Evolutionary conservation across 1,140 invertebrate genomes (phyloP), one percentile per base, ranked within the genome.

Genomic region (Monomorium pharaonis): DNA sequence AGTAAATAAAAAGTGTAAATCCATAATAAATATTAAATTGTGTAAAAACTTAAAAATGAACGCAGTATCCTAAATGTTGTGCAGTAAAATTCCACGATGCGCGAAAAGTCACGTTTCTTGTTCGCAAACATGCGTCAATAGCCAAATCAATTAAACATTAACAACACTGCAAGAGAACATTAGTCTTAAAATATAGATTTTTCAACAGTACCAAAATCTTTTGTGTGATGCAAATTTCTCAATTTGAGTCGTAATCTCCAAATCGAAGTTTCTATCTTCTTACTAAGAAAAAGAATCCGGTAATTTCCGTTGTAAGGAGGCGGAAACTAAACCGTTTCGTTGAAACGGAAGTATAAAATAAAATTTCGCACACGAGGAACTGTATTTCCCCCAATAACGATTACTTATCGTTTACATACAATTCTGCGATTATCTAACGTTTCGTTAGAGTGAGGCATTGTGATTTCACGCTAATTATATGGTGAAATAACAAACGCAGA

Each of bases 41-140:
- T 92, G 86, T 92, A 92, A 89, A 92, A 90, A 92, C 85, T 90
- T 90, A 90, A 80, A 92, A 91, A 91, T 87, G 88, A 77, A 76
- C 76, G n/a, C 37, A 54, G 83, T 69, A 80, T 91, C 85, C 74
- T 76, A 85, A 65, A 78, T 49, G 81, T 54, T 69, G 78, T 86
- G 85, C 85, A 70, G 78, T 86, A 77, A 30, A 78, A 80, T 88
- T 49, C 16, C 27, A 63, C 30, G 6, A 12, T 30, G 30, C 77
- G 54, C 47, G 33, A 37, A 72, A 42, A 30, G 33, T 27, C 24
- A 18, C 18, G 24, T 30, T 1, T 33, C 16, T 44, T n/a, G 24
- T 27, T 60, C 33, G 24, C 10, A 21, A 76, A 75, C 16, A 60
- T 16, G 27, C 42, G 42, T 65, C 12, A 30, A 12, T 65, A 49